Evolutionary conservation across 2,888 invertebrate genomes (phyloP), one percentile per base, ranked within the genome.

Genomic region (Reticulitermes lucifugus): DNA sequence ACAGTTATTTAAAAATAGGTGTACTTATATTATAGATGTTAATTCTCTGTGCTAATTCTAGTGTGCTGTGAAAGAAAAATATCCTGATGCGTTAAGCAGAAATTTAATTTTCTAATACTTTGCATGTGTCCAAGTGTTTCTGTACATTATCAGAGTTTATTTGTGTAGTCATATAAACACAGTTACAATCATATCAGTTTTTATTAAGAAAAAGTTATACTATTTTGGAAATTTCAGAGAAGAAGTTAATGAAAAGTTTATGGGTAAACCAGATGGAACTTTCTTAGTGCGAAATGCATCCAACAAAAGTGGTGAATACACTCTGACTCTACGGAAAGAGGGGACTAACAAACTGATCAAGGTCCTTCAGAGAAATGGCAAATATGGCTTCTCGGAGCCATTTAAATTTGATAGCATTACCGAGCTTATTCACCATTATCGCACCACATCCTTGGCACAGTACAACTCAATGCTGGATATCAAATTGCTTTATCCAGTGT

Each of bases 231-330:
- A 35, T 75, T 81, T 21, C 81, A 81, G 97, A 85, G 98, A 98
- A 90, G 98, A 98, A 90, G 98, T 98, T 0, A 97, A 97, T 90
- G 97, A 97, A 89, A 96, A 97, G 90, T 92, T 99, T 88, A 94
- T 95, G 88, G 97, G 98, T 89, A 95, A 96, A 59, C 95, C 96
- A 77, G 99, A 99, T 91, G 99, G 99, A 35, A 98, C 99, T 80
- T 99, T 99, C 91, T 93, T 99, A 88, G 98, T 99, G 65, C 95
- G 99, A 35, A 97, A 99, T 92, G 98, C 99, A 25, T 97, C 98
- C 22, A 97, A 96, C 87, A 97, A 97, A 91, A 95, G 95, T 88
- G 98, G 97, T 60, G 99, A 99, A 90, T 99, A 98, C 91, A 99
- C 99, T 25, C 91, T 99, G 86, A 99, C 99, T 6, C 93, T 99